These are phyloP conservation scores for Sarcophaga rosellei DNA, from an alignment of 2,888 invertebrate genomes.

Conservation along the genomic window DNA sequence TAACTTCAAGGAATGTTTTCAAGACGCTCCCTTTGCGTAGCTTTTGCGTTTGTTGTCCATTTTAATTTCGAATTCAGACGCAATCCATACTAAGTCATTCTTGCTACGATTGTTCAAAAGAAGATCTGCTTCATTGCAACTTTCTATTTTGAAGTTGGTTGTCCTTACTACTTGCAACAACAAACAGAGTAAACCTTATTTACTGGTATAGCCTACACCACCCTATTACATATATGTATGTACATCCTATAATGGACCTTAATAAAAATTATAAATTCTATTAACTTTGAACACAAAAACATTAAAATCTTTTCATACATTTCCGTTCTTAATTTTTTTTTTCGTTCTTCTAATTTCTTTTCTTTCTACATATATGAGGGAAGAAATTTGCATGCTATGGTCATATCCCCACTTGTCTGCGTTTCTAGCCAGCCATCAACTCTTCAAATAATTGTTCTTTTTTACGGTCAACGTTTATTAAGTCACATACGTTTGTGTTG, in stretches of 20 bases:
- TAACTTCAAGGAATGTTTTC: no score
- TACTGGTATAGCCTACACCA: no score
- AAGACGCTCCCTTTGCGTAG: fast-evolving
- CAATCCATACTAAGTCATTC: no score
- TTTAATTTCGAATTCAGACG: no score
- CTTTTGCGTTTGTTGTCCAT: no score
- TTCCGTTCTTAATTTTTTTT: neutral
- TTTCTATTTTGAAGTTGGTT: no score
- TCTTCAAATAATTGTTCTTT: neutral
- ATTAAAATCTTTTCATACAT: constrained; percentile 30
- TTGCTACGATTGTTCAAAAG: no score
- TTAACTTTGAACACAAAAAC: constrained; percentile 52
- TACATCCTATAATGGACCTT: neutral
- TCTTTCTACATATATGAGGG: neutral
- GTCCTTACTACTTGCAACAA: no score
- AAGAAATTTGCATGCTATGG: neutral
- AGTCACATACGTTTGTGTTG: constrained; percentile 33
- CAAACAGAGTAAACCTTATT: no score
- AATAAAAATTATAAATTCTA: constrained; percentile 63
- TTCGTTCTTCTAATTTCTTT: neutral
- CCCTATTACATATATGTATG: neutral
- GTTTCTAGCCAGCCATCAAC: neutral
- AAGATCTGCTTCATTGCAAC: no score
- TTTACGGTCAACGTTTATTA: constrained; percentile 54
- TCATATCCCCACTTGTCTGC: neutral